Evolutionary conservation across 2,113 vertebrate species (phyloP), one percentile per base, ranked within the genome.

Genomic region (Paracanthobrama guichenoti): DNA sequence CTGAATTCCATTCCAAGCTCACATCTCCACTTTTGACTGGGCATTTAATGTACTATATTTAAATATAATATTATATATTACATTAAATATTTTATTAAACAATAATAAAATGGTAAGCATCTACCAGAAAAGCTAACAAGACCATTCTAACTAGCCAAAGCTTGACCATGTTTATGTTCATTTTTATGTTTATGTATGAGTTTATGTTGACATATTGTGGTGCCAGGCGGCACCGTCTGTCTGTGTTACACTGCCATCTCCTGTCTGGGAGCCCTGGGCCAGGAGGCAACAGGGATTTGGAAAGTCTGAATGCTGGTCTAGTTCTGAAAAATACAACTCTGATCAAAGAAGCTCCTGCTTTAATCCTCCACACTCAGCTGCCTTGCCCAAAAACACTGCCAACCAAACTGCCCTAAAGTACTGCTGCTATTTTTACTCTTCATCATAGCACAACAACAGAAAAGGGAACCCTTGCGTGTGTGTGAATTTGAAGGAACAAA

Each of bases 321-420:
- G 86, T 86, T 81, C 74, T 57, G 13, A 57, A 69, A 85, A 78
- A 60, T 28, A 71, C 59, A 79, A 53, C 84, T 85, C 87, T 93
- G 93, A 94, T 94, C 93, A 93, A 94, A 94, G 93, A 91, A 90
- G 89, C 83, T 88, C 88, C 90, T 93, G 84, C 88, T 88, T 88
- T 94, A 94, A 94, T 93, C 93, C 93, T 91, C 90, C 89, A 91
- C 87, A 91, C 94, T 93, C 92, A 92, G 92, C 91, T 93, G 90
- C 79, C 77, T 75, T 59, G 28, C 76, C 50, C 39, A 74, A 85
- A 91, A 93, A 92, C 91, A 91, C 91, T 92, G 72, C 88, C 90
- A 86, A 92, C 91, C 90, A 92, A 94, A 94, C 91, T 93, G 91
- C 90, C 92, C 92, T 90, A 89, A 91, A 94, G 93, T 91, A 91